phyloP scores from a whole-genome alignment of 2,888 invertebrate genomes.

The Diabrotica balteata region DNA sequence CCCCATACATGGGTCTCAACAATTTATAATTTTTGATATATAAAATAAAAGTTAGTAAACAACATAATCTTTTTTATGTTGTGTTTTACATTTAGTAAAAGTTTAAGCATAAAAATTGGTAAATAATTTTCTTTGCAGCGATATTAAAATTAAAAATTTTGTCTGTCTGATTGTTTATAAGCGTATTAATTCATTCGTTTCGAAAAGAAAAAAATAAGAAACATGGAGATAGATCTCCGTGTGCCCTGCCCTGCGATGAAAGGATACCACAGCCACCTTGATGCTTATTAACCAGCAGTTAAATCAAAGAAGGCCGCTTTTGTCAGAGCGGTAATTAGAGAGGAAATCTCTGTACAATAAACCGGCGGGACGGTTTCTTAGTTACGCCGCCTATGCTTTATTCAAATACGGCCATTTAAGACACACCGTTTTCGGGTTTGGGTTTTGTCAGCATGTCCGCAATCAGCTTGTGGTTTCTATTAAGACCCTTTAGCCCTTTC shows the following conservation, averaged over 20 bases:
- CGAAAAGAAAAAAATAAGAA: not conserved
- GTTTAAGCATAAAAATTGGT: too few species aligned
- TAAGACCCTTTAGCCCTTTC: slow-evolving; percentile 28
- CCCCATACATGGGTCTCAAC: too few species aligned
- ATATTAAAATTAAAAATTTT: too few species aligned
- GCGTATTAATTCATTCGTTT: not conserved
- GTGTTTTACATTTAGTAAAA: too few species aligned
- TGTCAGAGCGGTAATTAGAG: slow-evolving; percentile 46
- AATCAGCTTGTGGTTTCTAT: slow-evolving; percentile 30
- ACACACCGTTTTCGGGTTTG: slow-evolving; percentile 22
- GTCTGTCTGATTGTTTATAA: too few species aligned
- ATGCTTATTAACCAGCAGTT: slow-evolving; percentile 36
- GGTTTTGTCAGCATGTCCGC: slow-evolving; percentile 26
- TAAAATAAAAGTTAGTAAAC: too few species aligned
- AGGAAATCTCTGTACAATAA: slow-evolving; percentile 44
- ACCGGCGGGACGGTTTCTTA: slow-evolving; percentile 36
- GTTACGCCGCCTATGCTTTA: slow-evolving; percentile 36
- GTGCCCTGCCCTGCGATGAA: slow-evolving; percentile 12
- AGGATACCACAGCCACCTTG: slow-evolving; percentile 37
- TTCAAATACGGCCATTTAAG: slow-evolving; percentile 33
- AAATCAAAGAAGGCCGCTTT: slow-evolving; percentile 45
- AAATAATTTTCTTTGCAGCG: too few species aligned
- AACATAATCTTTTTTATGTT: too few species aligned
- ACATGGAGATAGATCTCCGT: slow-evolving; percentile 1
- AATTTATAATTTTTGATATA: too few species aligned